Conservation (phyloP, 2,888 invertebrate genomes). For the Malachius bipustulatus region DNA sequence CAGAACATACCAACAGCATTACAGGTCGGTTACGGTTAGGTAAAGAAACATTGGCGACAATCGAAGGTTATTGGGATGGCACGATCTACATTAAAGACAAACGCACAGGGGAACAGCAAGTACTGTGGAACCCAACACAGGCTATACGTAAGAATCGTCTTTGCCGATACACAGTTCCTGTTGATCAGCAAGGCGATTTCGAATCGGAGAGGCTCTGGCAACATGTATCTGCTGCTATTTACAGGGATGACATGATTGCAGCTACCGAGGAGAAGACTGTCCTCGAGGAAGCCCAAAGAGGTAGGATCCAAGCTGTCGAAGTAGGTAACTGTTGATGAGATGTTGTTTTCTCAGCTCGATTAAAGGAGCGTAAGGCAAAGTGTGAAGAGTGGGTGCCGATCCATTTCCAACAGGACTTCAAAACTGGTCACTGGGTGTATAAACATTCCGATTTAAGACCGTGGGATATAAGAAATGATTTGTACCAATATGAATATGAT, state of each 20-base stretch:
- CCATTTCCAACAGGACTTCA: slow-evolving; percentile 55
- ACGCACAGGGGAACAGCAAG: slow-evolving; percentile 54
- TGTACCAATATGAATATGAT: slow-evolving; percentile 75
- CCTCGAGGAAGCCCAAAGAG: slow-evolving; percentile 77
- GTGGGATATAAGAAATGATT: slow-evolving; percentile 79
- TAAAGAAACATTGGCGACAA: slow-evolving; percentile 71
- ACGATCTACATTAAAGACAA: slow-evolving; percentile 74
- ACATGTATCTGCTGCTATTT: slow-evolving; percentile 75
- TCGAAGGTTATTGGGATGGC: slow-evolving; percentile 90
- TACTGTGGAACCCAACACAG: slow-evolving; percentile 60
- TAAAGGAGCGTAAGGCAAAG: slow-evolving; percentile 54
- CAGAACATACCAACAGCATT: slow-evolving; percentile 75
- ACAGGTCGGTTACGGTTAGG: slow-evolving; percentile 76
- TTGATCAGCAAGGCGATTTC: slow-evolving; percentile 63
- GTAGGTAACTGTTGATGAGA: background rate
- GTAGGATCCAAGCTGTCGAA: too few species aligned
- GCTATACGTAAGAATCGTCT: slow-evolving; percentile 60
- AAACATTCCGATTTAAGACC: slow-evolving; percentile 70
- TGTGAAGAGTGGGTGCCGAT: slow-evolving; percentile 60
- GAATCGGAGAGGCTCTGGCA: slow-evolving; percentile 86
- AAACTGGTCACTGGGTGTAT: slow-evolving; percentile 52
- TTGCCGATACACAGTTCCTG: slow-evolving; percentile 62
- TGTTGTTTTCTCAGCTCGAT: slow-evolving; percentile 33
- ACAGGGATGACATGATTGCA: slow-evolving; percentile 67
- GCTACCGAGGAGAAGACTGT: slow-evolving; percentile 88